Percentiles rank a stretch among this genome's conserved stretches.
These are phyloP conservation scores for Hepsetus odoe DNA, from an alignment of 2,113 vertebrate species.

Conservation along the genomic window DNA sequence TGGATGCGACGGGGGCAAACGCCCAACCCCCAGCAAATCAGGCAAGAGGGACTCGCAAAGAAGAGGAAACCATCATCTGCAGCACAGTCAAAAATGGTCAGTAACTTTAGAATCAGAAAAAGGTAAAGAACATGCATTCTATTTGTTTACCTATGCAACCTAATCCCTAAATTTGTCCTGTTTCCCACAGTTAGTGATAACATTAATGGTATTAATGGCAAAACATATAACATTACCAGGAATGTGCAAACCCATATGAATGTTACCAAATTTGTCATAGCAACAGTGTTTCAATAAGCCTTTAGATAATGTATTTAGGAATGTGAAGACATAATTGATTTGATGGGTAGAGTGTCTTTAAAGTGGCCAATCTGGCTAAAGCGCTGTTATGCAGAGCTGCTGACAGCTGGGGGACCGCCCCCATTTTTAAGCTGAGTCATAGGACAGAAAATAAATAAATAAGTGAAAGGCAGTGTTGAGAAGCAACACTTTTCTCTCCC, in stretches of 20 bases:
- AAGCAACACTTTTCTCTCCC: not conserved
- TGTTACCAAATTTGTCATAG: too few species aligned
- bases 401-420: not conserved
- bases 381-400: slow-evolving; percentile 6
- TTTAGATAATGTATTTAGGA: too few species aligned
- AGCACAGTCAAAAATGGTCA: slow-evolving; percentile 91
- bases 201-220: too few species aligned
- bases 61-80: slow-evolving; percentile 93
- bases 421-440: slow-evolving; percentile 25
- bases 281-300: too few species aligned
- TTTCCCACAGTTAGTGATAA: too few species aligned
- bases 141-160: not conserved
- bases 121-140: too few species aligned
- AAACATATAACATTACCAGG: too few species aligned
- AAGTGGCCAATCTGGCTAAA: slow-evolving; percentile 12
- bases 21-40: slow-evolving; percentile 72
- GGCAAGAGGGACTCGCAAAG: slow-evolving; percentile 78
- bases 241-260: too few species aligned
- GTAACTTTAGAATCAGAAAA: slow-evolving; percentile 54
- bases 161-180: too few species aligned
- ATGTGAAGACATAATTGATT: too few species aligned
- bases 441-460: not conserved
- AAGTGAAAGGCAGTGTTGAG: not conserved
- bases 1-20: slow-evolving; percentile 90
- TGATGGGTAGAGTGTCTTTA: not conserved